Evolutionary conservation across 2,113 vertebrate species (phyloP).

Genomic region (Pollimyrus isidori): DNA sequence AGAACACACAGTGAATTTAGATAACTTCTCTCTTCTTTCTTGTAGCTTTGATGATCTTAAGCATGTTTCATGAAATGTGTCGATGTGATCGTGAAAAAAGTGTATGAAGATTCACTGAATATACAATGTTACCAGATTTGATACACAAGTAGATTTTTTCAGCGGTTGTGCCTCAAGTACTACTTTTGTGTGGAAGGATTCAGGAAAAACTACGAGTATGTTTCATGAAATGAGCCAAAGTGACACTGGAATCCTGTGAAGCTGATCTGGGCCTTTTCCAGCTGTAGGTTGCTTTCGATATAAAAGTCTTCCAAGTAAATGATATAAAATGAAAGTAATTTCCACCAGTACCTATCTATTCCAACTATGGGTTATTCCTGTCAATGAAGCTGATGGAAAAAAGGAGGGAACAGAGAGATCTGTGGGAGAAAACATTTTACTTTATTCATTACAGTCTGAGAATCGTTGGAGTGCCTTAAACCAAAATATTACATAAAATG

Average conservation of each 20-base stretch:
- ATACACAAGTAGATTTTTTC: neutral
- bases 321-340: neutral
- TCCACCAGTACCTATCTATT: neutral
- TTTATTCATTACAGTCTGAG: neutral
- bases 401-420: neutral
- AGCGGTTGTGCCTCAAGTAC: neutral
- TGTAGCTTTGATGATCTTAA: neutral
- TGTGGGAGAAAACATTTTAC: neutral
- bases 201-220: neutral
- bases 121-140: neutral
- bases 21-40: no score
- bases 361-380: neutral
- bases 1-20: no score
- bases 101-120: neutral
- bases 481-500: neutral
- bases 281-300: no score
- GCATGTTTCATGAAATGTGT: no score
- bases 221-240: neutral
- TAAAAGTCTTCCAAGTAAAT: neutral
- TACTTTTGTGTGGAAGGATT: neutral
- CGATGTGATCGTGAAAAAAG: no score
- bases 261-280: neutral
- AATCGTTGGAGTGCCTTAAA: neutral
- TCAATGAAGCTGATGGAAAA: neutral
- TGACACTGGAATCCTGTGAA: no score